Evolutionary conservation across 2,888 invertebrate genomes (phyloP).

Genomic region (Nysson spinosus): DNA sequence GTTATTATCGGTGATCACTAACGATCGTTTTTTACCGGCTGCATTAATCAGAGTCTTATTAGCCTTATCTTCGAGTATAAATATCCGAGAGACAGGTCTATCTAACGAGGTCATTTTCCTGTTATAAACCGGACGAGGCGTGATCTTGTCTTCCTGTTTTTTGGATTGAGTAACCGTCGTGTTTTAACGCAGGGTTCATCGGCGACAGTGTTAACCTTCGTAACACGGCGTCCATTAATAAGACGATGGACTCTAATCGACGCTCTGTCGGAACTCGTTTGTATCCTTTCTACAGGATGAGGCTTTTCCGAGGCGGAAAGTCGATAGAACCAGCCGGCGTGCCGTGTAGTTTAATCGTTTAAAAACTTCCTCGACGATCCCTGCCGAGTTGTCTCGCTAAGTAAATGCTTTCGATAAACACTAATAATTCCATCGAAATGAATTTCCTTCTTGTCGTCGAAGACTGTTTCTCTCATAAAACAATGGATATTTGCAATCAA

Average conservation of each 20-base stretch:
- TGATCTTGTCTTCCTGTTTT: background rate
- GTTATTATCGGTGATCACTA: too few species aligned
- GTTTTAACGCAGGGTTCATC: background rate
- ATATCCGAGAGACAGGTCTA: background rate
- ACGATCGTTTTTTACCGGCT: background rate
- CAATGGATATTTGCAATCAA: too few species aligned
- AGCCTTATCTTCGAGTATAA: background rate
- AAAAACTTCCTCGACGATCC: constrained; percentile 45
- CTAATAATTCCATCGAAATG: too few species aligned
- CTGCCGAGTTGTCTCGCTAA: constrained; percentile 13
- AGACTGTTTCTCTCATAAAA: too few species aligned
- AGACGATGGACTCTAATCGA: constrained; percentile 40
- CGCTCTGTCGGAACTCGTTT: constrained; percentile 24
- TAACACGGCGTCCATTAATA: constrained; percentile 34
- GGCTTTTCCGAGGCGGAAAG: constrained; percentile 24
- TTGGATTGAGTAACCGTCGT: constrained; percentile 1
- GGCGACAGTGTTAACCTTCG: constrained; percentile 13
- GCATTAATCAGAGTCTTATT: background rate
- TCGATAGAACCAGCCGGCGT: constrained; percentile 34
- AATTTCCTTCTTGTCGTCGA: too few species aligned
- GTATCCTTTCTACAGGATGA: constrained; percentile 10
- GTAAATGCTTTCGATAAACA: too few species aligned
- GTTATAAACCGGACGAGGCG: constrained; percentile 6
- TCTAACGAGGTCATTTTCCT: background rate
- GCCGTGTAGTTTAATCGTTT: constrained; percentile 54